Evolutionary conservation across 2,113 vertebrate species (phyloP), one percentile per base, ranked within the genome.

Genomic region (Myiozetetes cayanensis): DNA sequence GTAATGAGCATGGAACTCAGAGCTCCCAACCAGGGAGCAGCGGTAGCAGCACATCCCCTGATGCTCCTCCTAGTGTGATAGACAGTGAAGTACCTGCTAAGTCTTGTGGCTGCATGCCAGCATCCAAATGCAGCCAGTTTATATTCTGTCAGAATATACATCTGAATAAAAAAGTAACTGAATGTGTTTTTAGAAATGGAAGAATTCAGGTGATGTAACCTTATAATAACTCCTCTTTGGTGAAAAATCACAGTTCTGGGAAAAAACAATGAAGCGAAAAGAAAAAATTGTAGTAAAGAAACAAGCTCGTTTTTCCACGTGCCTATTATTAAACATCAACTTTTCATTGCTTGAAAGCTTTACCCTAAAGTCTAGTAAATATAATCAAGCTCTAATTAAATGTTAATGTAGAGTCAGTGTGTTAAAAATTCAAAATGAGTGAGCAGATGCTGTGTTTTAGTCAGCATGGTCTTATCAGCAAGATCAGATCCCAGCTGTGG

Each of bases 351-450:
- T 76, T 90, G 62, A 79, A 83, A 77, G 28, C 23, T 90, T 94
- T 77, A 90, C 68, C 56, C 63, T 84, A 66, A 95, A 88, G 56
- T 84, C 66, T 72, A 90, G 74, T 93, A 95, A 93, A 91, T 89
- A 94, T 83, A 94, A 91, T 89, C 79, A 83, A 89, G n/a, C 61
- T 93, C 58, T 94, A 96, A 97, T 96, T 87, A 94, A 94, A 90
- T 92, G 84, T 96, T 85, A 76, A 89, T 94, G 68, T 65, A 78
- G 55, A 76, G 71, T 47, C 67, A 74, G 24, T 49, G 12, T 65
- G 71, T 86, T 94, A 92, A 83, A 92, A 93, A 67, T 94, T 94
- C 96, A 95, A 95, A 49, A 96, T 23, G 24, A 74, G 25, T 46
- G 12, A 90, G 21, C 88, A 94, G 63, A 89, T 79, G 67, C 17